Conservation (phyloP, 92 coral and sea anemone species). For the Metridium senile region DNA sequence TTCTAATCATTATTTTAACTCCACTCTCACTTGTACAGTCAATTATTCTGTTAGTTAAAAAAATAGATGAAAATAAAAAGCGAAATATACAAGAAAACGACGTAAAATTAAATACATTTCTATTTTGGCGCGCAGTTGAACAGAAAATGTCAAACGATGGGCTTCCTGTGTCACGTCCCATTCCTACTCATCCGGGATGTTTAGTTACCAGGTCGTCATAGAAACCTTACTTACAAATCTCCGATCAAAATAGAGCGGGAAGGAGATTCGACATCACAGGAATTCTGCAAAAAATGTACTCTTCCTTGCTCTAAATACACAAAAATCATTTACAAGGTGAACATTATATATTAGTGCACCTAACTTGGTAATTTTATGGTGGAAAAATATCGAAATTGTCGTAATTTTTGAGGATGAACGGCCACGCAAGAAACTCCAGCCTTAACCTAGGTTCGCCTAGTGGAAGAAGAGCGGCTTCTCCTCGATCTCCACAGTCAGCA, state of each 20-base stretch:
- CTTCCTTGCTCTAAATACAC: not conserved
- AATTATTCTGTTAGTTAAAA: too few species aligned
- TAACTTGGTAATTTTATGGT: slow-evolving; percentile 1
- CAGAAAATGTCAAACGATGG: not conserved
- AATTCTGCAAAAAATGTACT: slow-evolving; percentile 2
- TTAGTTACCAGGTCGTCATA: slow-evolving; percentile 41
- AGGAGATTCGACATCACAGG: not conserved
- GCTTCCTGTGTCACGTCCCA: not conserved
- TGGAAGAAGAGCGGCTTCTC: slow-evolving; percentile 47
- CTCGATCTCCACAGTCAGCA: slow-evolving; percentile 70
- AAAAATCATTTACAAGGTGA: not conserved
- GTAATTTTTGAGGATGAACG: slow-evolving; percentile 49
- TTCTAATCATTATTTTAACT: too few species aligned
- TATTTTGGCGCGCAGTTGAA: not conserved
- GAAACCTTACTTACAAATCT: slow-evolving; percentile 11
- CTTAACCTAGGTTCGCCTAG: slow-evolving; percentile 39
- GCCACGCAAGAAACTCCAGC: slow-evolving; percentile 68
- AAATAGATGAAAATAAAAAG: too few species aligned
- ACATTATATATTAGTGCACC: not conserved
- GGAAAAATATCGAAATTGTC: slow-evolving; percentile 26
- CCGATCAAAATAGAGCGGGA: slow-evolving; percentile 36
- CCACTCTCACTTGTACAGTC: too few species aligned
- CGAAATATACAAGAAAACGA: not conserved
- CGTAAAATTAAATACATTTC: not conserved
- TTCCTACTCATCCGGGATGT: slow-evolving; percentile 38